A percentile compares a stretch with the other conserved stretches of the same genome.
These are phyloP conservation scores for Torymus texanus DNA, from an alignment of 2,888 invertebrate genomes.

Conservation along the genomic window DNA sequence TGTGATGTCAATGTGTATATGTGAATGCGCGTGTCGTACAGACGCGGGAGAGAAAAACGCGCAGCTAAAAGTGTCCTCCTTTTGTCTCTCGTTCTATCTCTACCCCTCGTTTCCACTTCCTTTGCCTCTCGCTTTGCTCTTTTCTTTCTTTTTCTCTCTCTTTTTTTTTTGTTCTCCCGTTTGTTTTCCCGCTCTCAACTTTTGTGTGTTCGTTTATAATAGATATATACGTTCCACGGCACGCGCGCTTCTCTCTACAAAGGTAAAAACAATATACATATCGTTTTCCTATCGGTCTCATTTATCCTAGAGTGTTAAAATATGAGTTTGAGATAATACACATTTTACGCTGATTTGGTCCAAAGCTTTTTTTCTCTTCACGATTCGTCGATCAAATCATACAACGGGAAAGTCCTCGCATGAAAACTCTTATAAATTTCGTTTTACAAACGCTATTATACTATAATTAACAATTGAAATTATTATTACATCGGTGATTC, in stretches of 20 bases:
- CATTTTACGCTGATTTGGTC: conserved; percentile 44
- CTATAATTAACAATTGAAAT: no score
- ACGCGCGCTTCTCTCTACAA: not conserved
- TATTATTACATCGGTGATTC: no score
- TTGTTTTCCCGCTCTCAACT: conserved; percentile 7
- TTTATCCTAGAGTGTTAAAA: conserved; percentile 34
- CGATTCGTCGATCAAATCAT: conserved; percentile 28
- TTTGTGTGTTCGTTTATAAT: not conserved
- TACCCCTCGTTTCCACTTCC: no score
- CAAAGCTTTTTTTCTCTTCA: conserved; percentile 30
- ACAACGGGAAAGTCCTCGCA: no score
- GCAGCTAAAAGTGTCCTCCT: conserved; percentile 24
- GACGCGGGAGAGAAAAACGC: no score
- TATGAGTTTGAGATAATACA: conserved; percentile 30
- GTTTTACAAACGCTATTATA: no score
- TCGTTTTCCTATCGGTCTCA: no score
- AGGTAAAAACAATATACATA: not conserved
- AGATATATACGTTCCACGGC: not conserved
- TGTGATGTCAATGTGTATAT: conserved; percentile 4
- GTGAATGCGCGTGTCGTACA: conserved; percentile 5
- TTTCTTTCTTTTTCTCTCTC: no score
- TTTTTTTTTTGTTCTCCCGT: conserved; percentile 2
- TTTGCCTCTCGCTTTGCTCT: no score
- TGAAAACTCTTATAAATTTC: no score
- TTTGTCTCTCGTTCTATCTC: not conserved